Evolutionary conservation across 1,140 invertebrate genomes (phyloP).

Genomic region (Anoplolepis gracilipes): DNA sequence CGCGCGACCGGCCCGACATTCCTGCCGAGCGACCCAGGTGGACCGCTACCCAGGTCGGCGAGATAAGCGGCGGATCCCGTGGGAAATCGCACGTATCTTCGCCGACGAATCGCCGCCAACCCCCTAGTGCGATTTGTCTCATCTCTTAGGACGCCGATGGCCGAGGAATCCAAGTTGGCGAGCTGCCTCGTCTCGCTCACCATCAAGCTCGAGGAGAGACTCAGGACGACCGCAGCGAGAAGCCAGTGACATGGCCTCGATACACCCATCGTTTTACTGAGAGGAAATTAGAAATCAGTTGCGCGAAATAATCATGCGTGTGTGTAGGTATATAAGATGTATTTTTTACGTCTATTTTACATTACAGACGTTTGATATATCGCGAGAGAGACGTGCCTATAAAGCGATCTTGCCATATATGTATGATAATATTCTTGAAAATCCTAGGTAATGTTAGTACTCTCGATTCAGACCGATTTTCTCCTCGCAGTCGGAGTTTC

Average conservation of each 20-base stretch:
- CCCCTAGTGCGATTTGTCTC: constrained; percentile 55
- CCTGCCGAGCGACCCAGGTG: constrained; percentile 63
- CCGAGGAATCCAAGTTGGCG: constrained; percentile 1
- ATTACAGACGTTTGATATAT: not conserved
- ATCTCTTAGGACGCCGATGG: not conserved
- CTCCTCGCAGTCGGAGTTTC: constrained; percentile 41
- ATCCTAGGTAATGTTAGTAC: constrained; percentile 1
- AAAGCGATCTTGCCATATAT: not conserved
- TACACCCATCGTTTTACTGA: constrained; percentile 77
- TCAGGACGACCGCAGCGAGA: constrained; percentile 77
- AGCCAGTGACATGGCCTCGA: constrained; percentile 79
- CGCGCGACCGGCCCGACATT: constrained; percentile 74
- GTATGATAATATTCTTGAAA: not conserved
- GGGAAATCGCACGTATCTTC: constrained; percentile 78
- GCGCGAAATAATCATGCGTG: too few relatives aligned
- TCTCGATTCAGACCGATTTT: constrained; percentile 39
- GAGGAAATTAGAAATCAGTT: constrained; percentile 24
- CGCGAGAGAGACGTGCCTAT: not conserved
- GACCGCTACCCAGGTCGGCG: constrained; percentile 67
- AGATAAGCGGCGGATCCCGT: constrained; percentile 68
- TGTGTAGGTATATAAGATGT: too few relatives aligned
- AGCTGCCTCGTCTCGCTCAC: constrained; percentile 2
- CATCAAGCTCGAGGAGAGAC: constrained; percentile 61
- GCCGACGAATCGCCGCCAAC: constrained; percentile 59
- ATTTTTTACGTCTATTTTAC: not conserved